Conservation (phyloP, 1,140 invertebrate species). For the Aphidius gifuensis region DNA sequence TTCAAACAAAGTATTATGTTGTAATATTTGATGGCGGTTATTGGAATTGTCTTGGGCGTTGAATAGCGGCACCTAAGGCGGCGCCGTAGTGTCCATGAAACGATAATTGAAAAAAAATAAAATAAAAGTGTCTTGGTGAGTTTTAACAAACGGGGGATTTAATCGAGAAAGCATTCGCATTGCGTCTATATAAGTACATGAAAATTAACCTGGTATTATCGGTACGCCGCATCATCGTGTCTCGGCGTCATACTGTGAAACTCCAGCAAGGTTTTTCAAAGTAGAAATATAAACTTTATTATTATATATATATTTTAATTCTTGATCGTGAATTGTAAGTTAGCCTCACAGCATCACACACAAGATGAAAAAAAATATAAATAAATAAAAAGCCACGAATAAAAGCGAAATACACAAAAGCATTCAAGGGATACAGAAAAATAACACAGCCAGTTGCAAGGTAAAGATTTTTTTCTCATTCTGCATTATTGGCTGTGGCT, state of each 20-base stretch:
- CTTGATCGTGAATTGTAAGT: too few relatives aligned
- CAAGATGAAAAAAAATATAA: too few relatives aligned
- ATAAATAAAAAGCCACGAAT: too few relatives aligned
- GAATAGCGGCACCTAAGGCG: constrained; percentile 14
- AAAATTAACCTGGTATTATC: constrained; percentile 11
- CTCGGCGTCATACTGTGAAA: constrained; percentile 4
- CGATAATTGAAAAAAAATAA: constrained; percentile 21
- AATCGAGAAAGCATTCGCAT: constrained; percentile 4
- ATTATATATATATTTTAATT: too few relatives aligned
- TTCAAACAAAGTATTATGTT: background rate
- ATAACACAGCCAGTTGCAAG: too few relatives aligned
- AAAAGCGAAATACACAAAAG: too few relatives aligned
- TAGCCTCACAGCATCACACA: too few relatives aligned
- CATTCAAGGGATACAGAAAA: too few relatives aligned
- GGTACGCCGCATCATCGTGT: constrained; percentile 12
- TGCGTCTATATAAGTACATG: constrained; percentile 3
- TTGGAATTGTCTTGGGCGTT: constrained; percentile 8
- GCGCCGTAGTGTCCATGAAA: constrained; percentile 1
- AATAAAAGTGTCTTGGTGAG: background rate
- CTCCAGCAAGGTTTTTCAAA: constrained; percentile 1
- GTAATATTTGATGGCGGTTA: background rate
- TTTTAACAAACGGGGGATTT: too few relatives aligned
- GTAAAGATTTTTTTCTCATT: too few relatives aligned
- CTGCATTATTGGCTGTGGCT: background rate
- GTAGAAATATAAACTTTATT: background rate